phyloP scores from a whole-genome alignment of 2,113 vertebrate genomes.

The Nothocercus nigrocapillus region DNA sequence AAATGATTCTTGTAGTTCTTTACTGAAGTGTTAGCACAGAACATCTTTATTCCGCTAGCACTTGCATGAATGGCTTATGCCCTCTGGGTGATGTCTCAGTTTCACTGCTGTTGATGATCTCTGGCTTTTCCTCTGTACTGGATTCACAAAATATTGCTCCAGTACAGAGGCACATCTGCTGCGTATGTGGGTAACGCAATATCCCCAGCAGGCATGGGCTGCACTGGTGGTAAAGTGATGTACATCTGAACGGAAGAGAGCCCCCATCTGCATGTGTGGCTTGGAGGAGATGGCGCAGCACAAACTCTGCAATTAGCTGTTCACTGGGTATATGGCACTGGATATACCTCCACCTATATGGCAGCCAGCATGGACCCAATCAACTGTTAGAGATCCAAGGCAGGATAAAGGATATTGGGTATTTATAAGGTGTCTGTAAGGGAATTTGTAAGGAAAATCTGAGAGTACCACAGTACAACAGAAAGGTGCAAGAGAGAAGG shows the following conservation, averaged over 20 bases:
- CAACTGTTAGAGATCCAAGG: background rate
- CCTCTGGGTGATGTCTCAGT: background rate
- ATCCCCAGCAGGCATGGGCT: background rate
- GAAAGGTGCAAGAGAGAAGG: background rate
- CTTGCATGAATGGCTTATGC: background rate
- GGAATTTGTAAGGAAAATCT: background rate
- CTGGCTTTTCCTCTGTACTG: background rate
- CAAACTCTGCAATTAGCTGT: background rate
- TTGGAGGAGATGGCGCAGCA: background rate
- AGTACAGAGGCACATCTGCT: background rate
- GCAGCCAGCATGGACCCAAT: background rate
- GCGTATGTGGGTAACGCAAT: background rate
- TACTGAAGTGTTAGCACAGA: conserved; percentile 29
- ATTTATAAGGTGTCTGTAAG: background rate
- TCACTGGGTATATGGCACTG: background rate
- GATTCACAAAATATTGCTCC: background rate
- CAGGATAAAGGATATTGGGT: background rate
- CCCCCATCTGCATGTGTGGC: background rate
- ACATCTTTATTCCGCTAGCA: conserved; percentile 20
- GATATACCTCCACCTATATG: background rate
- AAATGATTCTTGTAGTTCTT: conserved; percentile 34
- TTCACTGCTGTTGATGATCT: background rate
- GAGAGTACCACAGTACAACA: background rate
- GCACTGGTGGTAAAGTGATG: background rate
- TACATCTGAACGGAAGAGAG: background rate